These are phyloP conservation scores for Subanguina moxae DNA, from an alignment of 1,140 invertebrate genomes.

Conservation along the genomic window DNA sequence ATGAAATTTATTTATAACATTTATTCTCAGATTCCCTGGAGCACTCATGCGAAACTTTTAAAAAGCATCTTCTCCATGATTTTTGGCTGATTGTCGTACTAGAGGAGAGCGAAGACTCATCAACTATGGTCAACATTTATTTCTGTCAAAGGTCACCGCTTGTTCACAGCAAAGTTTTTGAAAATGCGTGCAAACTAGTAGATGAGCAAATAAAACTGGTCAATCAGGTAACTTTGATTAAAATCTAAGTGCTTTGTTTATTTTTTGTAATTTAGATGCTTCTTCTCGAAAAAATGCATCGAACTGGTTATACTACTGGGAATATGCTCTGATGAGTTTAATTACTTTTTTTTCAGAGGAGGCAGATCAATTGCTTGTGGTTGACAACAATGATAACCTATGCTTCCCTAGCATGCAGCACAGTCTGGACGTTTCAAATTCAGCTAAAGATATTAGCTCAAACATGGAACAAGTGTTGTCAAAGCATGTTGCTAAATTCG, in stretches of 20 bases:
- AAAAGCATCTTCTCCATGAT: conserved; percentile 35
- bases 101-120: conserved; percentile 7
- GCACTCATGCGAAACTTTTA: neutral
- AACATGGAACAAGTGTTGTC: neutral
- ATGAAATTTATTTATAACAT: neutral
- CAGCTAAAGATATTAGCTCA: neutral
- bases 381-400: neutral
- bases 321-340: no score
- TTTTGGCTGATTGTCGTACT: conserved; percentile 40
- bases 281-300: conserved; percentile 39
- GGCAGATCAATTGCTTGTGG: neutral
- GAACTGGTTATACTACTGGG: conserved; percentile 35
- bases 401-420: neutral
- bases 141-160: conserved; percentile 38
- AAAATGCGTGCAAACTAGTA: conserved; percentile 22
- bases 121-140: conserved; percentile 35
- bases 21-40: conserved; percentile 4
- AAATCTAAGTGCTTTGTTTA: neutral
- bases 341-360: neutral
- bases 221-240: conserved; percentile 28
- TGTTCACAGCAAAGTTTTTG: conserved; percentile 25
- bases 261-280: conserved; percentile 20
- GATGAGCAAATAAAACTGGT: conserved; percentile 38
- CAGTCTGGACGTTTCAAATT: neutral
- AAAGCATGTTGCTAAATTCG: neutral